Evolutionary conservation across 1,140 invertebrate species (phyloP).

Genomic region (Pinna nobilis): DNA sequence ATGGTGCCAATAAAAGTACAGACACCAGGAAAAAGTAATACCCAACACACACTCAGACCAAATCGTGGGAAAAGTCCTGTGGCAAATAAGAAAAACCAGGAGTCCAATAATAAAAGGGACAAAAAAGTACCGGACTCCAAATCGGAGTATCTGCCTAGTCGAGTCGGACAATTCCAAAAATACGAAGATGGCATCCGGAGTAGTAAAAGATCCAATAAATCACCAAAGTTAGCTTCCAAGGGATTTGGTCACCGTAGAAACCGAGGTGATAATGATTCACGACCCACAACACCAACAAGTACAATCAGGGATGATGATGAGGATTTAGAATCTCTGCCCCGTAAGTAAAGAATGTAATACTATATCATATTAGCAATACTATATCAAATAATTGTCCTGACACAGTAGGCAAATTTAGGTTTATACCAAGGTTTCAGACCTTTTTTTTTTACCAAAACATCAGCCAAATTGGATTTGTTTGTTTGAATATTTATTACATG

Average conservation of each 20-base stretch:
- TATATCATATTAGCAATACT: no score
- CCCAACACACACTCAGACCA: slow-evolving; percentile 46
- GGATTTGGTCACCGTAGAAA: slow-evolving; percentile 49
- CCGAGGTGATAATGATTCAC: slow-evolving; percentile 29
- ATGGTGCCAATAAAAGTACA: slow-evolving; percentile 24
- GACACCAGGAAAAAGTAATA: slow-evolving; percentile 28
- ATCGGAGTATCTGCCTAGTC: background rate
- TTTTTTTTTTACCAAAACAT: no score
- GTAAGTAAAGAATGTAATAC: no score
- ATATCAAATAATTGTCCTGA: no score
- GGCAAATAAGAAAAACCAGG: slow-evolving; percentile 18
- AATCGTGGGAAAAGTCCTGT: slow-evolving; percentile 30
- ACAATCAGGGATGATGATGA: slow-evolving; percentile 34
- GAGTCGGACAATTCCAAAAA: slow-evolving; percentile 42
- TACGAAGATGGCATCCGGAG: slow-evolving; percentile 29
- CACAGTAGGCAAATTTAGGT: no score
- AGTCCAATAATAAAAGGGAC: slow-evolving; percentile 29
- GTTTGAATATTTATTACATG: no score
- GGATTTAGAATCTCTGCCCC: slow-evolving; percentile 48
- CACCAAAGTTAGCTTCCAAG: slow-evolving; percentile 43
- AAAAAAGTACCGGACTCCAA: slow-evolving; percentile 31
- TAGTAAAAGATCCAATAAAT: slow-evolving; percentile 49
- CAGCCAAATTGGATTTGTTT: no score
- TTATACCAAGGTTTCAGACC: no score
- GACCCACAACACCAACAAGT: slow-evolving; percentile 37